Conservation (phyloP, 2,797 vertebrate species). For the Cuculus canorus region DNA sequence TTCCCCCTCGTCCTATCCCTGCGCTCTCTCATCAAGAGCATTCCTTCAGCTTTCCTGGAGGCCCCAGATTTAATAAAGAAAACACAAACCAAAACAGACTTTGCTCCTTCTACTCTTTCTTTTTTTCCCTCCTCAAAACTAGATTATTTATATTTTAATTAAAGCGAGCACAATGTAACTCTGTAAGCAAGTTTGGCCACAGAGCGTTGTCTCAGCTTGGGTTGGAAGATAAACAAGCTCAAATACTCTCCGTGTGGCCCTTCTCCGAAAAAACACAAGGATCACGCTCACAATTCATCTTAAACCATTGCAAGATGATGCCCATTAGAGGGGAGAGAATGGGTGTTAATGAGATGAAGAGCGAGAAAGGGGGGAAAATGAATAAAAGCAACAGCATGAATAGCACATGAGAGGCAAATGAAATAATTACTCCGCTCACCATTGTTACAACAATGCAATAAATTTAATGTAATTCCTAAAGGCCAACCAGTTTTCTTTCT, state of each 20-base stretch:
- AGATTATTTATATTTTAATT: constrained; percentile 61
- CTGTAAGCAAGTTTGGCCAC: neutral
- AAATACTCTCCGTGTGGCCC: constrained; percentile 46
- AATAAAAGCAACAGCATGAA: constrained; percentile 62
- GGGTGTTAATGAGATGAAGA: constrained; percentile 72
- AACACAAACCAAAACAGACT: neutral
- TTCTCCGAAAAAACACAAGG: constrained; percentile 39
- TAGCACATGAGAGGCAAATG: constrained; percentile 64
- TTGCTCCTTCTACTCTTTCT: neutral
- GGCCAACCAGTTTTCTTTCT: constrained; percentile 68
- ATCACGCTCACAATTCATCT: constrained; percentile 66
- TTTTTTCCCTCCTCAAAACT: neutral
- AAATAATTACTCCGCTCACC: constrained; percentile 74
- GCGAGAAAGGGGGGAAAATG: constrained; percentile 20
- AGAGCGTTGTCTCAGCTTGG: neutral
- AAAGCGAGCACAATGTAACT: constrained; percentile 21
- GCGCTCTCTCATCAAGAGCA: no score
- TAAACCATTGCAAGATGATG: constrained; percentile 55
- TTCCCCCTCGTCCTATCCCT: no score
- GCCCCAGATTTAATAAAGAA: neutral
- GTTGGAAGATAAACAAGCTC: neutral
- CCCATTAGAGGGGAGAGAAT: constrained; percentile 64
- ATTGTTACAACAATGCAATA: constrained; percentile 72
- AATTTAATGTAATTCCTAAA: constrained; percentile 79
- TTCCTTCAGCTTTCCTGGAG: no score